Evolutionary conservation across 2,888 invertebrate genomes (phyloP), one percentile per base, ranked within the genome.

Genomic region (Hedya salicella): DNA sequence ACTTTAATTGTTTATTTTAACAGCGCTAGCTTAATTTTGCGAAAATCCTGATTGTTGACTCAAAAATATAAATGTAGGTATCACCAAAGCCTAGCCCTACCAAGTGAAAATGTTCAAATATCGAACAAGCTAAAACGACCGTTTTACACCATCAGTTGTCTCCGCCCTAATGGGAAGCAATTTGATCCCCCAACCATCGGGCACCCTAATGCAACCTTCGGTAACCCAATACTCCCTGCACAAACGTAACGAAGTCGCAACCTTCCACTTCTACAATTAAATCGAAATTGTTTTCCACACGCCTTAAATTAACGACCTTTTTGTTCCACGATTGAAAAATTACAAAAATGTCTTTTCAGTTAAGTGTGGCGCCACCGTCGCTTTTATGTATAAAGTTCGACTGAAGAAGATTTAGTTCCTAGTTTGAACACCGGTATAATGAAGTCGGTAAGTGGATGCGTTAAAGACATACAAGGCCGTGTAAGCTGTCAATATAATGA

Each of bases 141-240:
- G 44, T 44, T 39, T 62, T 46, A 46, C 53, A 62, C 52, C 19
- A 32, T n/a, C 64, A 64, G 57, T 64, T 62, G 64, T 65, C 65
- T 50, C 42, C 57, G 3, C 65, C 46, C 46, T 65, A 65, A 65
- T 65, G 65, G 65, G 36, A 44, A 65, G 65, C 65, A 65, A 65
- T 60, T 53, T 39, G 65, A 65, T 59, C 65, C 59, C 63, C 65
- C 50, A 46, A 39, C 16, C 36, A 65, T 32, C 53, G 65, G 52
- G 52, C 65, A 60, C 65, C 65, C 65, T 60, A 65, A 65, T 65
- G 65, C 65, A 65, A 65, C 52, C 65, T 60, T 65, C 59, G 40
- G 44, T 48, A 65, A 60, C 65, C 46, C 8, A 46, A 65, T 17
- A 60, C 65, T 9, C 46, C 52, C 21, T 17, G 14, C 14, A 17